Evolutionary conservation across 2,888 invertebrate genomes (phyloP).

Genomic region (Didymodactylos carnosus): DNA sequence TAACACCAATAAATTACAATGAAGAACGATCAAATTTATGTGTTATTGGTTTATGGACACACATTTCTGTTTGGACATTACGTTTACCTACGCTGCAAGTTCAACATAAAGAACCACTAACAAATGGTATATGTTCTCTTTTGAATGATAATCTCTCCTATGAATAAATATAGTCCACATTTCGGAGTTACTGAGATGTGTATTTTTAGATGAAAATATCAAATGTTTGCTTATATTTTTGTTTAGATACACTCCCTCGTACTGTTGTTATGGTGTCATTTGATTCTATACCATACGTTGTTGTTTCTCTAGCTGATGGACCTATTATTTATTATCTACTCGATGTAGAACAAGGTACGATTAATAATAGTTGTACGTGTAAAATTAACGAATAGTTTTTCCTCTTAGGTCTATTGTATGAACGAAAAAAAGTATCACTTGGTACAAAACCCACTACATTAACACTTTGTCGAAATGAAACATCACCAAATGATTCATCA

Average conservation of each 20-base stretch:
- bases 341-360: conserved; percentile 40
- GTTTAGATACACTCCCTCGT: conserved; percentile 73
- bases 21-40: conserved; percentile 49
- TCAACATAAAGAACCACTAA: conserved; percentile 60
- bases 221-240: conserved; percentile 20
- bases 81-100: conserved; percentile 59
- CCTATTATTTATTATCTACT: conserved; percentile 85
- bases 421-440: conserved; percentile 80
- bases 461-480: conserved; percentile 47
- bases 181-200: too few species aligned
- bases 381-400: background rate
- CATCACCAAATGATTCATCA: background rate
- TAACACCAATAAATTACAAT: conserved; percentile 48
- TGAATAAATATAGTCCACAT: too few species aligned
- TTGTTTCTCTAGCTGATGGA: conserved; percentile 74
- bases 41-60: conserved; percentile 88
- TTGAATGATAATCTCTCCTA: background rate
- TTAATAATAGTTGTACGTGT: background rate
- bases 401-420: conserved; percentile 49
- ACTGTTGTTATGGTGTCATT: conserved; percentile 81
- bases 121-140: background rate
- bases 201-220: background rate
- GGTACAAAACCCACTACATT: conserved; percentile 91
- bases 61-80: conserved; percentile 71
- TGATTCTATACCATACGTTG: conserved; percentile 52